Evolutionary conservation across 2,113 vertebrate species (phyloP).

Genomic region (Myiozetetes cayanensis): DNA sequence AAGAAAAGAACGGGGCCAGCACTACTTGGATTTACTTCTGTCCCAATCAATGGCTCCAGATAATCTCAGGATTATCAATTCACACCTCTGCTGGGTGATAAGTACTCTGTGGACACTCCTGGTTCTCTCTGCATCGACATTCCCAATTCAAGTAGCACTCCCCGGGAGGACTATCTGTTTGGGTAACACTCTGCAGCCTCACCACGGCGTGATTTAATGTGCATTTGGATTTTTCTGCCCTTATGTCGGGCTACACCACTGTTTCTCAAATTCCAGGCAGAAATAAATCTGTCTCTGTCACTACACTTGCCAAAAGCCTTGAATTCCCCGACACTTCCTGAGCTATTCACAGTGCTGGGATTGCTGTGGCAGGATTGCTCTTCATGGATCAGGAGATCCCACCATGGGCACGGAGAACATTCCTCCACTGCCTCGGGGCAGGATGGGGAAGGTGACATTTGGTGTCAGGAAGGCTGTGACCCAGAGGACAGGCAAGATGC

Average conservation of each 20-base stretch:
- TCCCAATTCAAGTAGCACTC: neutral
- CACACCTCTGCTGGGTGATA: neutral
- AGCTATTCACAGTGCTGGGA: neutral
- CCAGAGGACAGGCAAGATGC: neutral
- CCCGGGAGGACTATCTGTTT: neutral
- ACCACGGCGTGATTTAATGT: accelerated
- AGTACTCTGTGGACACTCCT: neutral
- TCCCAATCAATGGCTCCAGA: neutral
- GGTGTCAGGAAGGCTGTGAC: neutral
- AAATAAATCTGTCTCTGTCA: neutral
- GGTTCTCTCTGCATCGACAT: neutral
- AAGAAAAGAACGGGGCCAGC: neutral
- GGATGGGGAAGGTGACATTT: accelerated
- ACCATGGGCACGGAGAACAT: accelerated
- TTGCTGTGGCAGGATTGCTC: accelerated
- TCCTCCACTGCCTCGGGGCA: neutral
- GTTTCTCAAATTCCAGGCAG: neutral
- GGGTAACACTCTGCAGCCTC: neutral
- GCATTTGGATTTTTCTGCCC: neutral
- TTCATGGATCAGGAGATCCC: neutral
- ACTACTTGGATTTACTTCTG: neutral
- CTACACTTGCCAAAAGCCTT: neutral
- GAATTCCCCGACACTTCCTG: neutral
- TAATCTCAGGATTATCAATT: neutral
- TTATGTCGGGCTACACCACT: accelerated